Evolutionary conservation across 2,888 invertebrate species (phyloP).

Genomic region (Harpalus rubripes): DNA sequence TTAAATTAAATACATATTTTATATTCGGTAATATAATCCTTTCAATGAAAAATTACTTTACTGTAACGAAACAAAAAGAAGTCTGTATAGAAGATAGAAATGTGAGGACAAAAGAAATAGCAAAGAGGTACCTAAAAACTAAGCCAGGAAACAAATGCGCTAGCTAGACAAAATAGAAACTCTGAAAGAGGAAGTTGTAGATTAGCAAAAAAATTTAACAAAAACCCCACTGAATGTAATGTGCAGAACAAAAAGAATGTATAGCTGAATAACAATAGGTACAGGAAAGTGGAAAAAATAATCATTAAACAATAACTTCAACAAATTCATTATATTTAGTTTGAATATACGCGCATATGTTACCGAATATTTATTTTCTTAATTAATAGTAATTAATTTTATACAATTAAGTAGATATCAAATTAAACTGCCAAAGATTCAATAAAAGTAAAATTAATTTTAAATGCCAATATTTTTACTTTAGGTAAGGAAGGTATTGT

Average conservation of each 20-base stretch:
- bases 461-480: too few relatives aligned
- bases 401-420: too few relatives aligned
- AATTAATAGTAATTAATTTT: too few relatives aligned
- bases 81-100: slow-evolving; percentile 19
- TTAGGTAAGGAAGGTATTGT: too few relatives aligned
- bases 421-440: too few relatives aligned
- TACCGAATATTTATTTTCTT: too few relatives aligned
- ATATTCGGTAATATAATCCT: too few relatives aligned
- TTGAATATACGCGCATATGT: too few relatives aligned
- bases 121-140: slow-evolving; percentile 31
- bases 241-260: background rate
- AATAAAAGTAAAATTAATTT: too few relatives aligned
- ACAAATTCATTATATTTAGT: background rate
- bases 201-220: slow-evolving; percentile 40
- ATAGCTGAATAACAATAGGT: background rate
- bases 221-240: background rate
- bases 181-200: slow-evolving; percentile 33
- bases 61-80: background rate
- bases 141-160: slow-evolving; percentile 36
- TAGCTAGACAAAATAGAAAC: slow-evolving; percentile 31
- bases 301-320: background rate
- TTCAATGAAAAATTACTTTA: background rate
- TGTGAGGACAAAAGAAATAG: slow-evolving; percentile 17
- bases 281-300: background rate
- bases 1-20: too few relatives aligned